Percentiles rank a stretch among this genome's conserved stretches.
Evolutionary conservation across 2,888 invertebrate species (phyloP).

Genomic region (Clusia tigrina): DNA sequence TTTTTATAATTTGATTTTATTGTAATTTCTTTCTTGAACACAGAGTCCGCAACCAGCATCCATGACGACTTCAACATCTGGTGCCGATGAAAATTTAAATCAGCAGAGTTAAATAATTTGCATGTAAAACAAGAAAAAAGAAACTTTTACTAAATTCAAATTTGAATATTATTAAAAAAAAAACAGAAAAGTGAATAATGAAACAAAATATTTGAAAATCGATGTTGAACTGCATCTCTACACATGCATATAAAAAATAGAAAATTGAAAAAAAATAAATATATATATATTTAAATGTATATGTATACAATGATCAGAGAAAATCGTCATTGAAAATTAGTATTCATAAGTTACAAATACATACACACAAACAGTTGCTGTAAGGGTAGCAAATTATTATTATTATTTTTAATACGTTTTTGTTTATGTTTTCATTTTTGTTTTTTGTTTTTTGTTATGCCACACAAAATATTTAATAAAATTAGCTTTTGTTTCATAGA

Average conservation of each 20-base stretch:
- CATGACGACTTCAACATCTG: constrained; percentile 68
- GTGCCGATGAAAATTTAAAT: constrained; percentile 80
- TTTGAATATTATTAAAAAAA: constrained; percentile 10
- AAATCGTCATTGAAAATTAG: background rate
- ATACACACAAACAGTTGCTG: background rate
- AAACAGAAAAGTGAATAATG: constrained; percentile 16
- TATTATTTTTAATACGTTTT: constrained; percentile 2
- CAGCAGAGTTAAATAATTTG: constrained; percentile 64
- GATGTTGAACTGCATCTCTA: background rate
- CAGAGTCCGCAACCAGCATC: constrained; percentile 76
- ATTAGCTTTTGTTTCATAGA: background rate
- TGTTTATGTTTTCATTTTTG: background rate
- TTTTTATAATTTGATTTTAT: constrained; percentile 24
- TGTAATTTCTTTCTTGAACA: constrained; percentile 51
- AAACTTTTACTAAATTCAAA: constrained; percentile 9
- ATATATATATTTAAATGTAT: background rate
- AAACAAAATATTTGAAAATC: no score
- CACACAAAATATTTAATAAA: background rate
- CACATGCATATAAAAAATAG: background rate
- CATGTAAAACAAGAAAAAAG: constrained; percentile 35
- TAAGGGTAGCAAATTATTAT: constrained; percentile 1
- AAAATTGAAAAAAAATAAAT: constrained; percentile 9
- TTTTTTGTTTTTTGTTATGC: constrained; percentile 1
- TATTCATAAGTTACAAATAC: background rate
- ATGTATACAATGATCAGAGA: background rate